Evolutionary conservation across 2,113 vertebrate species (phyloP).

Genomic region (Mormoops blainvillei): DNA sequence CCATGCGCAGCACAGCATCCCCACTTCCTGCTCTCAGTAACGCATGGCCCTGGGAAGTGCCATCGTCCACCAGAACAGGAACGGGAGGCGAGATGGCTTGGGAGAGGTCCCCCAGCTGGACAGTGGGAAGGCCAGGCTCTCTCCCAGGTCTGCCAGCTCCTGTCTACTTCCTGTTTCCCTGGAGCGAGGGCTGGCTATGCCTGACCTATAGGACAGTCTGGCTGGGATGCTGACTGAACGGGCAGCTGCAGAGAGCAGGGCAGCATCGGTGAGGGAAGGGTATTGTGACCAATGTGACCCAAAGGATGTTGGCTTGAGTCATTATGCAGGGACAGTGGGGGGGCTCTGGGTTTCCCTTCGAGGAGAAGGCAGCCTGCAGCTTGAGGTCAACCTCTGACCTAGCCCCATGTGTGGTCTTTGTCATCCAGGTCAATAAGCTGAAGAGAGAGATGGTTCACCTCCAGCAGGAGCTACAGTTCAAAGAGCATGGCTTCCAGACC

Average conservation of each 20-base stretch:
- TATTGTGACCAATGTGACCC: not conserved
- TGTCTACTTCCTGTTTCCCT: not conserved
- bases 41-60: not conserved
- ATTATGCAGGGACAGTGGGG: not conserved
- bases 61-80: not conserved
- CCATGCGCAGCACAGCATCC: no score
- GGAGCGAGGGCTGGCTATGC: not conserved
- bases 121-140: not conserved
- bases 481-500: conserved; percentile 95
- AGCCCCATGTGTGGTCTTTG: not conserved
- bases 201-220: not conserved
- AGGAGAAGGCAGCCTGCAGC: not conserved
- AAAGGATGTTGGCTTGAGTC: not conserved
- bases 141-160: not conserved
- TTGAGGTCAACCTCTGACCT: not conserved
- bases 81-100: not conserved
- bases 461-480: conserved; percentile 95
- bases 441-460: conserved; percentile 96
- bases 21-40: not conserved
- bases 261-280: not conserved
- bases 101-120: not conserved
- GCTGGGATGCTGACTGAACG: not conserved
- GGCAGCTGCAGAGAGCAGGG: not conserved
- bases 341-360: not conserved
- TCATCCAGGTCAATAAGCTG: conserved; percentile 91